Evolutionary conservation across 2,797 vertebrate species (phyloP), one percentile per base, ranked within the genome.

Genomic region (Danio albolineatus): DNA sequence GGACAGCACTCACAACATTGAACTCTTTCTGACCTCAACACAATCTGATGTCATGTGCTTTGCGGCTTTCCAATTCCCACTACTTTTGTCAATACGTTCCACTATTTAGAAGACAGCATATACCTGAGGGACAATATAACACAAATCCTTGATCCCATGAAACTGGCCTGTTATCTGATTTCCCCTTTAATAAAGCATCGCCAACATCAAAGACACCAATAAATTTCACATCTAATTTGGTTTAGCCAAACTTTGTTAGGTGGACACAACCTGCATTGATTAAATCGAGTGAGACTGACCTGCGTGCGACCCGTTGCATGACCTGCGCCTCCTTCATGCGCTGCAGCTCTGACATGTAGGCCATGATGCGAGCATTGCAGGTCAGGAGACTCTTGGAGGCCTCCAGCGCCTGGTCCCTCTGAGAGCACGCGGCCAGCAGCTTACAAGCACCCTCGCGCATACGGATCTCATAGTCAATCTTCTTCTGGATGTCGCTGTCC

Each of bases 401-500:
- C 87, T 97, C 96, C 87, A 98, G 85, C 0, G 96, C 93, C 89
- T 98, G 97, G 80, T 96, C 96, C 43, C 93, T 92, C 87, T 97
- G 96, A 2, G 96, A 96, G 82, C 96, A 98, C 7, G 96, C 96
- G 0, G 95, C 96, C 92, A 98, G 91, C 72, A 98, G 91, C 89
- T 97, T 97, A 81, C 96, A 96, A 21, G 96, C 95, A 0, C 96
- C 97, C 10, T 98, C 97, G 0, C 96, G 95, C 95, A 98, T 96
- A 38, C 97, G 93, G 89, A 98, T 96, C 93, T 98, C 97, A 78
- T 96, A 94, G 89, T 98, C 97, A 0, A 98, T 95, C 86, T 96
- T 96, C 88, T 95, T 95, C 91, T 97, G 96, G 87, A 97, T 92
- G 88, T 97, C 96, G 0, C 96, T 96, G 92, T 97, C 97, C 97